Percentiles rank a stretch among this genome's conserved stretches.
These are phyloP conservation scores for Danio tinwini DNA, from an alignment of 2,797 vertebrate genomes.

Conservation along the genomic window DNA sequence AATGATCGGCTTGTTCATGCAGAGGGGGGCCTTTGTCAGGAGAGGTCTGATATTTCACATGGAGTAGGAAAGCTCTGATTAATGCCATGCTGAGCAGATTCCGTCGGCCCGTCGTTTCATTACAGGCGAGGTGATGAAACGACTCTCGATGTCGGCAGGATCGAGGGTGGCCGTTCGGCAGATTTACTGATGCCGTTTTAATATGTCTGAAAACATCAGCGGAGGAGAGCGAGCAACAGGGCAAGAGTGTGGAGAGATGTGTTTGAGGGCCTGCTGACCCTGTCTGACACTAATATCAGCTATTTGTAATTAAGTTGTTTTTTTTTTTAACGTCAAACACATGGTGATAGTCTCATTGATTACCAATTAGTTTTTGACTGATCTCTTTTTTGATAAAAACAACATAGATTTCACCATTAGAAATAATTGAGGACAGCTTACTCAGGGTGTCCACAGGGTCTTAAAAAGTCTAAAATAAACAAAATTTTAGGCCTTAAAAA, in stretches of 20 bases:
- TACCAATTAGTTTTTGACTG: constrained; percentile 2
- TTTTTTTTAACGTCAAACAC: constrained; percentile 13
- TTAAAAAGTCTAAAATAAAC: too few species aligned
- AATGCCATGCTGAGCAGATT: constrained; percentile 64
- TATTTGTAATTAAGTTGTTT: constrained; percentile 18
- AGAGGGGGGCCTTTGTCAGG: constrained; percentile 87
- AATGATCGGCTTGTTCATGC: constrained; percentile 93
- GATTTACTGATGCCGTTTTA: constrained; percentile 65
- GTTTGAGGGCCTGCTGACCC: constrained; percentile 20
- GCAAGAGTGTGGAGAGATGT: not conserved
- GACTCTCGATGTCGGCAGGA: constrained; percentile 26
- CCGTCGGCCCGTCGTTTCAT: constrained; percentile 66
- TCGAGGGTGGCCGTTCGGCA: constrained; percentile 38
- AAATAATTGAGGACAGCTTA: not conserved
- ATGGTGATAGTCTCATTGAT: constrained; percentile 18
- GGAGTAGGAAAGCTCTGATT: constrained; percentile 66
- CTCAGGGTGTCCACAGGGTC: too few species aligned
- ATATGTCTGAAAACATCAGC: constrained; percentile 60
- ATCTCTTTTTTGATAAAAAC: constrained; percentile 2
- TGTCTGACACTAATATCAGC: constrained; percentile 23
- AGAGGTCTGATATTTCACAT: constrained; percentile 76
- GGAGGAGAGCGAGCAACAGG: constrained; percentile 41
- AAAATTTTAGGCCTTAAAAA: too few species aligned
- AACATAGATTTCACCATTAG: not conserved
- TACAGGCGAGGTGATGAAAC: constrained; percentile 67